Conservation (phyloP, 2,888 invertebrate genomes). For the Xanthia togata region DNA sequence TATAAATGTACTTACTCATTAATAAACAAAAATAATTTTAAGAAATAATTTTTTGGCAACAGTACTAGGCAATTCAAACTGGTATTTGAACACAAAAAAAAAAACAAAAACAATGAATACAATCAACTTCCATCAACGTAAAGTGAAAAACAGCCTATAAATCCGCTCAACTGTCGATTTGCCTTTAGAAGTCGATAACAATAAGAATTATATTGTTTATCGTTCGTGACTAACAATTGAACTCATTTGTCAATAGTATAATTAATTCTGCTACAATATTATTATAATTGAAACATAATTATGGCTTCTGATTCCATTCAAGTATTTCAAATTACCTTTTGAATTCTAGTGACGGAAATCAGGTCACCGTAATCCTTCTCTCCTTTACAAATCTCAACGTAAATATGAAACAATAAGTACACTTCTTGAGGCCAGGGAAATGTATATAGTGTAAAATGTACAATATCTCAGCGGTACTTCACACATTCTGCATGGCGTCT, state of each 20-base stretch:
- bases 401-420: slow-evolving; percentile 35
- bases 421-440: slow-evolving; percentile 20
- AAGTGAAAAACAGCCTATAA: too few species aligned
- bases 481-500: slow-evolving; percentile 19
- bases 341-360: neutral
- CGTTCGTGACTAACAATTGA: too few species aligned
- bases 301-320: neutral
- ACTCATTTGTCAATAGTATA: too few species aligned
- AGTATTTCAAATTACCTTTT: neutral
- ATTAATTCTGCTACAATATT: neutral
- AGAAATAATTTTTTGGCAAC: too few species aligned
- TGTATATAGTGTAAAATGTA: slow-evolving; percentile 13
- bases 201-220: too few species aligned
- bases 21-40: neutral
- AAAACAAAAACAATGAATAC: neutral
- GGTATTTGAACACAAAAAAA: neutral
- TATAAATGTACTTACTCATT: neutral
- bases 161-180: too few species aligned
- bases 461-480: slow-evolving; percentile 46
- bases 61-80: neutral
- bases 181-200: too few species aligned
- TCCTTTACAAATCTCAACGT: slow-evolving; percentile 14
- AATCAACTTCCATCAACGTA: neutral
- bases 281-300: neutral
- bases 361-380: neutral